Evolutionary conservation across 2,888 invertebrate genomes (phyloP).

Genomic region (Campaea margaritaria): DNA sequence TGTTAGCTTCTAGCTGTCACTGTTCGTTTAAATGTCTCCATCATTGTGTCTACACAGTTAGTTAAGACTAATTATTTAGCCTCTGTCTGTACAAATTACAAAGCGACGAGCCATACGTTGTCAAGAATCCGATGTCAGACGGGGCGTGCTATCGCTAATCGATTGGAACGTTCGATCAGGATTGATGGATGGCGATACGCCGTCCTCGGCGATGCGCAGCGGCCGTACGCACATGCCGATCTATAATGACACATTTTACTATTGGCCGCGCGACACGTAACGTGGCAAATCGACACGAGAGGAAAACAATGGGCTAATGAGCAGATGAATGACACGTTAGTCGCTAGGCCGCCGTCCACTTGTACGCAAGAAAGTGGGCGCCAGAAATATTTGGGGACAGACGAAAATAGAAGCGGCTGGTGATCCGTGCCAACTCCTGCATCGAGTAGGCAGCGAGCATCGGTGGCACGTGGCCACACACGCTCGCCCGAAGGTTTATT

Average conservation of each 20-base stretch:
- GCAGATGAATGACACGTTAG: slow-evolving; percentile 82
- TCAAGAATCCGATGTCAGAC: slow-evolving; percentile 61
- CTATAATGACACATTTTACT: slow-evolving; percentile 67
- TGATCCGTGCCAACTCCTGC: slow-evolving; percentile 77
- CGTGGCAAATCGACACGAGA: slow-evolving; percentile 75
- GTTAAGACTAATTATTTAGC: slow-evolving; percentile 27
- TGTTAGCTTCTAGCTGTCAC: slow-evolving; percentile 8
- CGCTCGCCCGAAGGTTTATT: slow-evolving; percentile 52
- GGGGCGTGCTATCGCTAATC: slow-evolving; percentile 68
- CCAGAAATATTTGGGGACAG: slow-evolving; percentile 82
- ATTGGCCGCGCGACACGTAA: slow-evolving; percentile 71
- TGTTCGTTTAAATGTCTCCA: slow-evolving; percentile 1
- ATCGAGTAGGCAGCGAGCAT: slow-evolving; percentile 62
- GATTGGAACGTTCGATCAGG: slow-evolving; percentile 76
- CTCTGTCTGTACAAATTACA: slow-evolving; percentile 32
- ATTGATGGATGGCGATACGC: slow-evolving; percentile 78
- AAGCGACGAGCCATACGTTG: slow-evolving; percentile 56
- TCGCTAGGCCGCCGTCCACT: slow-evolving; percentile 64
- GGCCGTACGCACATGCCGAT: slow-evolving; percentile 66
- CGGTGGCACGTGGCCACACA: slow-evolving; percentile 68
- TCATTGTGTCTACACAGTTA: slow-evolving; percentile 12
- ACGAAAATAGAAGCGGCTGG: slow-evolving; percentile 76
- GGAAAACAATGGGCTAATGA: slow-evolving; percentile 80
- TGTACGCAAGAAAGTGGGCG: slow-evolving; percentile 74
- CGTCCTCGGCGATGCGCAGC: slow-evolving; percentile 58